Conservation (phyloP, 2,888 invertebrate genomes). For the Acrobasis repandana region DNA sequence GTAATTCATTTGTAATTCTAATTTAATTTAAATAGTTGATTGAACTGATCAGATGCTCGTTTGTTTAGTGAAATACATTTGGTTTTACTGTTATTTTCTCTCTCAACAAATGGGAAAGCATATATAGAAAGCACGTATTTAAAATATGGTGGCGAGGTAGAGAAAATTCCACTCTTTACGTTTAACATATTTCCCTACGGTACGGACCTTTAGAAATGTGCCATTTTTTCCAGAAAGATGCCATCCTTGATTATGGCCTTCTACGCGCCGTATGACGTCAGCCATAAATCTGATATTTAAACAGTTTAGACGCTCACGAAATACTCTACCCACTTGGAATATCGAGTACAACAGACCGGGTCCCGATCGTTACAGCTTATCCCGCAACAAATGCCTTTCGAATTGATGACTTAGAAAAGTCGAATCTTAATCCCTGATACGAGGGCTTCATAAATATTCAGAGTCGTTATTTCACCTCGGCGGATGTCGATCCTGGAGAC, state of each 20-base stretch:
- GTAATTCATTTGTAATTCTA: neutral
- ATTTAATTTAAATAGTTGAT: neutral
- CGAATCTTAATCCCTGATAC: slow-evolving; percentile 75
- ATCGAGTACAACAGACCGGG: slow-evolving; percentile 13
- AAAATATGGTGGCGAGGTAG: slow-evolving; percentile 1
- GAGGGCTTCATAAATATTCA: slow-evolving; percentile 78
- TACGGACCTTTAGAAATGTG: neutral
- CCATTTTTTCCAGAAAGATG: neutral
- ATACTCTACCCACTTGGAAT: slow-evolving; percentile 15
- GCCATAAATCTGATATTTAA: slow-evolving; percentile 1
- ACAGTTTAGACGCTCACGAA: slow-evolving; percentile 2
- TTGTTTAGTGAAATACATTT: too few relatives aligned
- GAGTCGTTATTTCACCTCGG: slow-evolving; percentile 78
- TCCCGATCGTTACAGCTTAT: slow-evolving; percentile 34
- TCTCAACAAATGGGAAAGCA: neutral
- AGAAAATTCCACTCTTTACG: slow-evolving; percentile 3
- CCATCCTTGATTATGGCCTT: neutral
- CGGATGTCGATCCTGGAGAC: slow-evolving; percentile 69
- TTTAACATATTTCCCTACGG: slow-evolving; percentile 13
- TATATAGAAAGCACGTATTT: neutral
- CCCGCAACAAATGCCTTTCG: slow-evolving; percentile 48
- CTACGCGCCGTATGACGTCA: neutral
- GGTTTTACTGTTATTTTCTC: neutral
- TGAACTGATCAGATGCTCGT: neutral
- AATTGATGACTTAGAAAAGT: slow-evolving; percentile 75